phyloP scores from a whole-genome alignment of 2,888 invertebrate genomes.

The Cheilosia grossa region DNA sequence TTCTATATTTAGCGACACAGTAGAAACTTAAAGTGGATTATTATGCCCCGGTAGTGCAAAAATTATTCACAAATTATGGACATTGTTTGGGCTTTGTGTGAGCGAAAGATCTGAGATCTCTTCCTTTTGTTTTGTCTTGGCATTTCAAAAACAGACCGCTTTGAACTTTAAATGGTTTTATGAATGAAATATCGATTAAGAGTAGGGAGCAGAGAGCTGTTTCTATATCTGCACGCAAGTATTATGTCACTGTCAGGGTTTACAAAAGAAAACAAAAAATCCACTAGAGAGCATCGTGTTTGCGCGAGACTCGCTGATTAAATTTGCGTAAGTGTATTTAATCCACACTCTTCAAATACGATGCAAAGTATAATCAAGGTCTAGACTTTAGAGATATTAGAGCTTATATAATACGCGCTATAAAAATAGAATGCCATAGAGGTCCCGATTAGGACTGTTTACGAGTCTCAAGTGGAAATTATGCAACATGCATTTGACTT shows the following conservation, averaged over 20 bases:
- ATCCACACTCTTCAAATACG: slow-evolving; percentile 33
- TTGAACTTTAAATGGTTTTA: slow-evolving; percentile 12
- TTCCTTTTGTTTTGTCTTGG: not conserved
- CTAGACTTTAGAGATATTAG: slow-evolving; percentile 1
- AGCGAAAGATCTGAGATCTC: not conserved
- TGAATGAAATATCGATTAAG: not conserved
- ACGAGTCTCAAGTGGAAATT: not conserved
- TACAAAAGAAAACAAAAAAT: not conserved
- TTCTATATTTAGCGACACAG: slow-evolving; percentile 5
- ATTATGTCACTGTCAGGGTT: slow-evolving; percentile 8
- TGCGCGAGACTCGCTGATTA: slow-evolving; percentile 23
- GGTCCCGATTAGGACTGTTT: not conserved
- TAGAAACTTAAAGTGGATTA: slow-evolving; percentile 4
- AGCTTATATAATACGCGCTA: slow-evolving; percentile 6
- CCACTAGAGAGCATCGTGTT: not conserved
- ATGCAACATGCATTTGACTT: slow-evolving; percentile 23
- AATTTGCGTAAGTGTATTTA: not conserved
- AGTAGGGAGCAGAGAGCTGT: not conserved
- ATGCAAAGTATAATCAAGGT: slow-evolving; percentile 21
- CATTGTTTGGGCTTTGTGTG: slow-evolving; percentile 36
- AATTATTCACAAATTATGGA: slow-evolving; percentile 16
- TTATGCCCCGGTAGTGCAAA: not conserved
- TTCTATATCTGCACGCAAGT: not conserved
- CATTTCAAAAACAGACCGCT: not conserved
- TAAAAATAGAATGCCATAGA: not conserved